Conservation (phyloP, 2,113 vertebrate genomes). For the Barnardius zonarius region DNA sequence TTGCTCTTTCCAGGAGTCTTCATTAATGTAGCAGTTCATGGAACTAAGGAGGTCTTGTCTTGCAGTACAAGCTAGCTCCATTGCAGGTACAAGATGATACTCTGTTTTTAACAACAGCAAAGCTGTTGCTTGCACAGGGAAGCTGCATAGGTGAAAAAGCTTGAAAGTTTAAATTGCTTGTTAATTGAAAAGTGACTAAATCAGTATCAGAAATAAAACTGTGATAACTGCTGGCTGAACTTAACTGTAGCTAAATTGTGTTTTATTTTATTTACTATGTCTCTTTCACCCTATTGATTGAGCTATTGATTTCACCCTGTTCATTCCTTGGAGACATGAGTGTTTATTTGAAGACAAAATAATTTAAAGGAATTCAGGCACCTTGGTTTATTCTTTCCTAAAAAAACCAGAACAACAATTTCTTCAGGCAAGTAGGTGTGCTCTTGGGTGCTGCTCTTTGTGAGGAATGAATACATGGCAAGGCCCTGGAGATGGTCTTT, state of each 20-base stretch:
- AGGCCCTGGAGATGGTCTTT: neutral
- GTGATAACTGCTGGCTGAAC: neutral
- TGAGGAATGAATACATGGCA: neutral
- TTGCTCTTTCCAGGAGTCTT: neutral
- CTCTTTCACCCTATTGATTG: neutral
- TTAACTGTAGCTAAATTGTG: neutral
- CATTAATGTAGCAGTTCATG: no score
- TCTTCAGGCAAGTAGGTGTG: neutral
- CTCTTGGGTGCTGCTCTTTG: neutral
- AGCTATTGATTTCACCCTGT: neutral
- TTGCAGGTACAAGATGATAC: no score
- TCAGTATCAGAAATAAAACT: neutral
- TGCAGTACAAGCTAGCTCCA: rapidly evolving
- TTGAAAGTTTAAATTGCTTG: neutral
- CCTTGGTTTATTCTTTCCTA: neutral
- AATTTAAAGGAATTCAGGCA: neutral
- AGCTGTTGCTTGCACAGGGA: neutral
- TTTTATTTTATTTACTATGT: neutral
- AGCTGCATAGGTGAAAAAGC: rapidly evolving
- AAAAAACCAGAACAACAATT: neutral
- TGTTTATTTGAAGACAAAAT: neutral
- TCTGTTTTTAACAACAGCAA: neutral
- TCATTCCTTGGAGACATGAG: neutral
- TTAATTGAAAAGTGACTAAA: no score
- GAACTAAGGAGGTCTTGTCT: neutral